These are phyloP conservation scores for Tetrapedia diversipes DNA, from an alignment of 2,888 invertebrate genomes.

Conservation along the genomic window DNA sequence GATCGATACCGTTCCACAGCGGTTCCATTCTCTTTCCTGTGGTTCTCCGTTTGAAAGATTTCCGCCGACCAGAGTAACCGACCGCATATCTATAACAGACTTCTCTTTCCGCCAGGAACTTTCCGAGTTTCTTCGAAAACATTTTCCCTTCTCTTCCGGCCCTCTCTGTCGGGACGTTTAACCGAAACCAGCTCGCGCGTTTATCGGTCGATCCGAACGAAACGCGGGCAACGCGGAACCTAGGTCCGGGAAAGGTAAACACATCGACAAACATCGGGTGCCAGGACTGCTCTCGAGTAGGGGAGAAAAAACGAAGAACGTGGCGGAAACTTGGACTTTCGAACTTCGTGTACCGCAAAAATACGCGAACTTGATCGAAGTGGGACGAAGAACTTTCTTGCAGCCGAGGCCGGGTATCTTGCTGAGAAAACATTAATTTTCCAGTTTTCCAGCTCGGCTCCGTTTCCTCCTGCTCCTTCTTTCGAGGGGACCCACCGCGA, in stretches of 20 bases:
- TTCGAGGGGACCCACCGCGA: background rate
- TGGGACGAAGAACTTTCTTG: slow-evolving; percentile 14
- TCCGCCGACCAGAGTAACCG: background rate
- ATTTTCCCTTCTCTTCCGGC: background rate
- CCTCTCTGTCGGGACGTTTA: background rate
- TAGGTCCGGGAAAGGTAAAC: background rate
- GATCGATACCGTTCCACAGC: slow-evolving; percentile 7
- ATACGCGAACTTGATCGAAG: slow-evolving; percentile 16
- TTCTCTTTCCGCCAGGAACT: background rate
- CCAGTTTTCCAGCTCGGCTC: no score
- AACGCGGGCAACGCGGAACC: slow-evolving; percentile 2
- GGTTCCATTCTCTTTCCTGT: background rate
- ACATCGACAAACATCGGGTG: slow-evolving; percentile 1
- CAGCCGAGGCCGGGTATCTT: slow-evolving; percentile 2
- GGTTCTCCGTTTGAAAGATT: background rate
- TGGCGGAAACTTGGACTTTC: slow-evolving; percentile 5
- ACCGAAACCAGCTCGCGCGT: background rate
- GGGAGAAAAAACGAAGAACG: no score
- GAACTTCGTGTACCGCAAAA: slow-evolving; percentile 16
- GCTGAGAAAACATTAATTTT: slow-evolving; percentile 40
- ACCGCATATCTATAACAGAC: background rate
- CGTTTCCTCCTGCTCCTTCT: background rate
- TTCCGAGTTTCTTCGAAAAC: background rate
- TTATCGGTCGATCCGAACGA: background rate
- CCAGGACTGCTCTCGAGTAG: background rate